Evolutionary conservation across 2,888 invertebrate species (phyloP), one percentile per base, ranked within the genome.

Genomic region (Tineola bisselliella): DNA sequence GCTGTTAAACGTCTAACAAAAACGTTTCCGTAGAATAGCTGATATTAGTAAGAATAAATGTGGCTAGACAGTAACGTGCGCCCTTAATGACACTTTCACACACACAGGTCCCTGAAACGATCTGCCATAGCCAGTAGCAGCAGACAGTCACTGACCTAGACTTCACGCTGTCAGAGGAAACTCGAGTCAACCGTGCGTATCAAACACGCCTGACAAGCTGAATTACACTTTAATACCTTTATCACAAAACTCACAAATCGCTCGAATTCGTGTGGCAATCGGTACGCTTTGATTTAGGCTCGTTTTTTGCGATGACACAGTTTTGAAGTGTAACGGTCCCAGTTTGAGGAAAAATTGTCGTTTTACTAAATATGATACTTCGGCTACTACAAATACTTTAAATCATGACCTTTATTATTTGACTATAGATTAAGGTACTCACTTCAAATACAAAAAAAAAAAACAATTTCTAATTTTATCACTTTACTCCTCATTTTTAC

Each of bases 141-240:
- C n/a, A n/a, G 69, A 69, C 73, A 67, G 75, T 75, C 75, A 71
- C 67, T 72, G 75, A 77, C 75, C 75, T 66, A 65, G 63, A 62
- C 68, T 70, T 66, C 64, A 69, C 65, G 66, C 44, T 31, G 13
- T 63, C 65, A 70, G 73, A 73, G 69, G 74, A 76, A 72, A 69
- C 76, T 76, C 69, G 69, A 72, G 38, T 62, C 69, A 70, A 61
- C 73, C 70, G 69, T 73, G 74, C 74, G 69, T 67, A 69, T 73
- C 66, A 44, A 58, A 62, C 67, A 65, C 64, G 63, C 64, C 64
- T 61, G 66, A 67, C 70, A 70, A 70, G 66, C 43, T 15, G 54
- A 57, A 52, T 18, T 38, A 54, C 11, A 11, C 54, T 56, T 61
- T 52, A 54, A 19, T 6, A 4, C 19, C 25, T n/a, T n/a, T 15